Evolutionary conservation across 2,888 invertebrate species (phyloP), one percentile per base, ranked within the genome.

Genomic region (Phytoseiulus persimilis): DNA sequence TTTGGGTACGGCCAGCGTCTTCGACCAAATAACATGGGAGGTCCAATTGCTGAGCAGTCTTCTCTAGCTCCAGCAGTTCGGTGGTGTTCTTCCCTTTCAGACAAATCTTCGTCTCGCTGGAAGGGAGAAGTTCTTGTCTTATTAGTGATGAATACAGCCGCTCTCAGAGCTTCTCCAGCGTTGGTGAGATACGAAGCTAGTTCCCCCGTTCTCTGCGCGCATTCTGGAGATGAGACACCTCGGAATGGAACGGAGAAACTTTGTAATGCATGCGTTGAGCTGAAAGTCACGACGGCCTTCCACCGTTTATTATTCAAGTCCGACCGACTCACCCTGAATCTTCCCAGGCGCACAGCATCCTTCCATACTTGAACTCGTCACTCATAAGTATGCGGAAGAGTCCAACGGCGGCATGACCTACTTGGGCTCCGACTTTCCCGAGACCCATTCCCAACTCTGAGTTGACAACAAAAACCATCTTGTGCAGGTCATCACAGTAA

Each of bases 401-500:
- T 5, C 94, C 94, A 31, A 95, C 92, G 84, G 94, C 94, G 33
- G 94, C 95, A 92, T 95, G 95, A 0, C 94, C 95, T 46, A 94
- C 94, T 92, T 94, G 94, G 83, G 94, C 94, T 32, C 94, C 94
- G 83, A 94, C 92, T 92, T 95, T 95, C 0, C 95, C 95, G 45
- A 93, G 92, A 0, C 95, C 94, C 95, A 95, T 95, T 91, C 94
- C 93, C 89, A 95, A 92, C 39, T 93, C 93, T 84, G 93, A 92
- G 92, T 95, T 95, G 9, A 95, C 94, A 45, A 95, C 94, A 92
- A 95, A 94, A 32, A 94, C 94, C 95, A 95, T 95, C 93, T 95
- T 95, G 92, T 93, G 94, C 90, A 92, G 92, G 83, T 93, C 93
- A 5, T 91, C 91, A 33, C 39, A 87, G n/a, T 31, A 32, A 33